Evolutionary conservation across 2,888 invertebrate species (phyloP).

Genomic region (Acanthoscelides obtectus): DNA sequence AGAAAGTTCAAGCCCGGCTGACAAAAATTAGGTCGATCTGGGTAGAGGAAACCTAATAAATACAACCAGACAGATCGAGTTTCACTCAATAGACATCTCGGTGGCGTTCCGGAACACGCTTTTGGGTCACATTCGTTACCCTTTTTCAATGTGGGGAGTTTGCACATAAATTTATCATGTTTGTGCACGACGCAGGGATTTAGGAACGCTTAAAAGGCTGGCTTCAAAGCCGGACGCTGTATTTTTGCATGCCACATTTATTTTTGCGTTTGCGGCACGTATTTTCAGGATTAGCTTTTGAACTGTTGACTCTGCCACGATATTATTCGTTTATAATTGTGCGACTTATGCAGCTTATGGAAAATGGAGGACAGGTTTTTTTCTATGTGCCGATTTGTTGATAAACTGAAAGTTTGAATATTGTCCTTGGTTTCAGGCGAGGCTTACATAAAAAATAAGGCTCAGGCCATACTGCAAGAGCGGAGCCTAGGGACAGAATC

Average conservation of each 20-base stretch:
- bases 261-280: neutral
- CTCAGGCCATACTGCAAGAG: no score
- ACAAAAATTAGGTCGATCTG: neutral
- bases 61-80: neutral
- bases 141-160: neutral
- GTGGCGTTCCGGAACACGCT: neutral
- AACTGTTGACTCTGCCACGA: no score
- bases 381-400: no score
- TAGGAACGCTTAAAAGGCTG: neutral
- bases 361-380: no score
- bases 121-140: neutral
- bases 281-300: no score
- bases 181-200: neutral
- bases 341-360: no score
- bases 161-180: neutral
- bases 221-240: neutral
- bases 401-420: no score
- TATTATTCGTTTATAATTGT: no score
- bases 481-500: no score
- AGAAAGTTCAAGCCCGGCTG: neutral
- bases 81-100: neutral
- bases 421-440: no score
- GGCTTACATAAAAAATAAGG: no score
- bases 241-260: neutral
- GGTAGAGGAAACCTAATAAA: neutral